Evolutionary conservation across 2,888 invertebrate species (phyloP).

Genomic region (Polia nebulosa): DNA sequence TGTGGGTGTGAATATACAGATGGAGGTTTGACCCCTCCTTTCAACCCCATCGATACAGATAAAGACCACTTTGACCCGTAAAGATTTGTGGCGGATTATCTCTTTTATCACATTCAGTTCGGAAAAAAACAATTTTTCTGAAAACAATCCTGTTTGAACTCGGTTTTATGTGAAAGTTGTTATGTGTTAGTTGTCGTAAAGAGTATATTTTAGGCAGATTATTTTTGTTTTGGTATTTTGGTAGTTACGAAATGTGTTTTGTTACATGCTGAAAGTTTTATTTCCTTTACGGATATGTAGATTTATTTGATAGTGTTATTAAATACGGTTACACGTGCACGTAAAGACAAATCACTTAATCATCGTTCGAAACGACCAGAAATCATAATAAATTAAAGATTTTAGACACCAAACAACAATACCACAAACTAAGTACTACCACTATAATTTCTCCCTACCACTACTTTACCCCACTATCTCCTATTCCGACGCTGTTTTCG

Average conservation of each 20-base stretch:
- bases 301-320: neutral
- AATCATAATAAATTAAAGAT: neutral
- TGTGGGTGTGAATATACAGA: conserved; percentile 56
- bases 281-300: neutral
- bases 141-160: conserved; percentile 38
- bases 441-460: neutral
- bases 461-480: conserved; percentile 19
- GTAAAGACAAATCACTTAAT: neutral
- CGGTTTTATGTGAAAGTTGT: conserved; percentile 21
- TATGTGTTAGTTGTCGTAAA: conserved; percentile 9
- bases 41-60: conserved; percentile 65
- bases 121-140: conserved; percentile 50
- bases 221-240: neutral
- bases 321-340: neutral
- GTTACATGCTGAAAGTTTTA: neutral
- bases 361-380: neutral
- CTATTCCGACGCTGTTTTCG: conserved; percentile 32
- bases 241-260: no score
- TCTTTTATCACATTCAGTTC: conserved; percentile 49
- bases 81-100: conserved; percentile 64
- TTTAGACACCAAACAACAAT: neutral
- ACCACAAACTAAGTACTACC: neutral
- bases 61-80: conserved; percentile 61
- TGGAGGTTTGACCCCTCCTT: conserved; percentile 50
- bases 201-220: neutral